These are phyloP conservation scores for Cheilosia urbana DNA, from an alignment of 2,888 invertebrate species.

Conservation along the genomic window DNA sequence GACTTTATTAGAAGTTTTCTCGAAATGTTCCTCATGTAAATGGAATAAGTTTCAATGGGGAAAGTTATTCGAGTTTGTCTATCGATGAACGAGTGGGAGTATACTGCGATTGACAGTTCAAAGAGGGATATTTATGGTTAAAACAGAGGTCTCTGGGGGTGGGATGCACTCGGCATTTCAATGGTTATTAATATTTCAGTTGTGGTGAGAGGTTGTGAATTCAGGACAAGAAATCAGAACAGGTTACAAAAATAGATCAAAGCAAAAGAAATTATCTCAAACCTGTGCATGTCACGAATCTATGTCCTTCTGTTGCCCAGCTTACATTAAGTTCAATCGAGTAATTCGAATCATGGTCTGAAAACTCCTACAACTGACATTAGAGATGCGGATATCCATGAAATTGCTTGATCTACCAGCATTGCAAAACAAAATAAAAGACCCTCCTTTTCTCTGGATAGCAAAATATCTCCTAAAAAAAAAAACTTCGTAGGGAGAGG, in stretches of 20 bases:
- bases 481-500: slow-evolving; percentile 5
- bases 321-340: slow-evolving; percentile 21
- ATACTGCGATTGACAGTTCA: slow-evolving; percentile 6
- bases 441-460: neutral
- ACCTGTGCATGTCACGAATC: no score
- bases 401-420: slow-evolving; percentile 61
- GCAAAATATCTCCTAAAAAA: slow-evolving; percentile 12
- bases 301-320: neutral
- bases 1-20: slow-evolving; percentile 49
- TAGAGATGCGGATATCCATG: slow-evolving; percentile 60
- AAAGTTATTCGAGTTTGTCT: slow-evolving; percentile 17
- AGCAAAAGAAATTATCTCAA: neutral
- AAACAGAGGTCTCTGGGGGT: neutral
- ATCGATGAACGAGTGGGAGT: neutral
- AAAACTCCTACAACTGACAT: slow-evolving; percentile 40
- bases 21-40: slow-evolving; percentile 38
- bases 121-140: neutral
- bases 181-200: no score
- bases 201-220: no score
- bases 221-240: no score
- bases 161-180: neutral
- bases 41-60: slow-evolving; percentile 28
- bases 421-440: slow-evolving; percentile 35
- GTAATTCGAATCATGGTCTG: slow-evolving; percentile 51
- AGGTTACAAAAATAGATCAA: neutral